Evolutionary conservation across 2,797 vertebrate genomes (phyloP).

Genomic region (Spheniscus humboldti): DNA sequence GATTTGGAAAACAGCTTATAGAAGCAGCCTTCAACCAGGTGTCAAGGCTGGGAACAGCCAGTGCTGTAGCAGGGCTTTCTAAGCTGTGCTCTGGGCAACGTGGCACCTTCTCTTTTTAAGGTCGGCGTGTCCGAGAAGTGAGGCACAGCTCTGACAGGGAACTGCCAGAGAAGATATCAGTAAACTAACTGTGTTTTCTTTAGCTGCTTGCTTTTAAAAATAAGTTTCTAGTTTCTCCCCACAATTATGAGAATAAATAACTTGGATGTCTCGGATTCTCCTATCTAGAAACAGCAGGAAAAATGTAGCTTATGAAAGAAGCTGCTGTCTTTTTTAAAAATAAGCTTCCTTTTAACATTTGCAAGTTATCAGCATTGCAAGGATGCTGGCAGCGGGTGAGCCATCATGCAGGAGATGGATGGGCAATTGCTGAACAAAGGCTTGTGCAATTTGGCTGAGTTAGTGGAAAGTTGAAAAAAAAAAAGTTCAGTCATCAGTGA

Average conservation of each 20-base stretch:
- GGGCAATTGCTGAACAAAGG: constrained; percentile 6
- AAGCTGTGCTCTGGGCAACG: neutral
- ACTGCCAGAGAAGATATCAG: neutral
- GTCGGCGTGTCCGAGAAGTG: neutral
- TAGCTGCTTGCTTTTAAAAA: neutral
- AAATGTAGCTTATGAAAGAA: neutral
- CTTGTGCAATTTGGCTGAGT: neutral
- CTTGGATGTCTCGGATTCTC: neutral
- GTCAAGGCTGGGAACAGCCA: neutral
- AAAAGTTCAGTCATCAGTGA: neutral
- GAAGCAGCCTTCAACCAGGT: neutral
- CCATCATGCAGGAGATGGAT: neutral
- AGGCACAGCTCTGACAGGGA: neutral
- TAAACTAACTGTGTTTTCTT: neutral
- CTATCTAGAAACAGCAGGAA: neutral
- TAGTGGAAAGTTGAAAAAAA: neutral
- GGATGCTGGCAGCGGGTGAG: neutral
- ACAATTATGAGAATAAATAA: neutral
- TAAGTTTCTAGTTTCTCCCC: neutral
- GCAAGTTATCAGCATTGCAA: constrained; percentile 5
- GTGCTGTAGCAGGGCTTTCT: neutral
- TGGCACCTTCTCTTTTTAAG: neutral
- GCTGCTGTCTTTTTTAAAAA: neutral
- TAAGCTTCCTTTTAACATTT: neutral
- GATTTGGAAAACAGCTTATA: neutral